A percentile compares a stretch with the other conserved stretches of the same genome.
Conservation (phyloP, 2,888 invertebrate species). For the Leuctra nigra region DNA sequence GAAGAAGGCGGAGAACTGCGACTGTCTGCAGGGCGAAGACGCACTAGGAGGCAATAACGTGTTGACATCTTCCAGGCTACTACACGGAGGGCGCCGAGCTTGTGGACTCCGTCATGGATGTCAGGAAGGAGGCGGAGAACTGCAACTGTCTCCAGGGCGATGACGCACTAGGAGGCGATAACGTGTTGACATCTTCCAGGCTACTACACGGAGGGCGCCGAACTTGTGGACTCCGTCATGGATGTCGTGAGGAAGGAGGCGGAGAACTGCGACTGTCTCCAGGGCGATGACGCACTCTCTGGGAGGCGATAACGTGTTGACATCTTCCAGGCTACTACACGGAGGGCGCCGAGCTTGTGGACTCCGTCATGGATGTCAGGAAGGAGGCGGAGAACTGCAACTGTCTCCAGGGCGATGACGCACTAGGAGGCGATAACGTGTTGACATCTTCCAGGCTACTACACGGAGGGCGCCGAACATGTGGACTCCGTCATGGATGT, state of each 20-base stretch:
- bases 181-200: constrained; percentile 61
- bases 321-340: constrained; percentile 73
- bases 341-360: constrained; percentile 69
- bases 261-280: constrained; percentile 86
- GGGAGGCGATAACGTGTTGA: constrained; percentile 54
- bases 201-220: constrained; percentile 90
- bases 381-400: constrained; percentile 52
- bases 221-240: constrained; percentile 75
- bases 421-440: too few relatives aligned
- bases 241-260: constrained; percentile 81
- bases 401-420: constrained; percentile 50
- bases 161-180: too few relatives aligned
- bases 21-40: constrained; percentile 51
- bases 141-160: constrained; percentile 53
- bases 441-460: too few relatives aligned
- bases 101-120: constrained; percentile 53
- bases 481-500: constrained; percentile 54
- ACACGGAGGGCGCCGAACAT: constrained; percentile 69
- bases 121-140: constrained; percentile 49
- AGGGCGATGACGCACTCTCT: constrained; percentile 60
- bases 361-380: constrained; percentile 48
- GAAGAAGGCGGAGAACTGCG: constrained; percentile 50
- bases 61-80: constrained; percentile 58
- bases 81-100: constrained; percentile 76
- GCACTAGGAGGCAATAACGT: too few relatives aligned